Evolutionary conservation across 2,113 vertebrate species (phyloP), one percentile per base, ranked within the genome.

Genomic region (Crotalus helleri): DNA sequence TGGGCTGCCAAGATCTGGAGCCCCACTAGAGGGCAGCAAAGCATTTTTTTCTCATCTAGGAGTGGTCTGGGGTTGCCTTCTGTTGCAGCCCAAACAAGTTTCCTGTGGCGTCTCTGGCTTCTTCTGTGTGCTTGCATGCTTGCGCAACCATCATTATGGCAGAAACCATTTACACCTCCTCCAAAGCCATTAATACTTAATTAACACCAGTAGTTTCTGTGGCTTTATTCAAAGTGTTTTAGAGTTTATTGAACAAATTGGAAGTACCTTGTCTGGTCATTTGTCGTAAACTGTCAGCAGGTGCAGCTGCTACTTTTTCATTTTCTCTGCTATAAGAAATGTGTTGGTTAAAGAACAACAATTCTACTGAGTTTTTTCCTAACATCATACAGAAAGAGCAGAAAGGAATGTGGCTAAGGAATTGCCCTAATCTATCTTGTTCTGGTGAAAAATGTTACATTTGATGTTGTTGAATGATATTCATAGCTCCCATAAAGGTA

Each of bases 121-220:
- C n/a, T 59, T 51, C 69, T 85, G 59, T 85, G 53, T 87, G 89
- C 74, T 90, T 29, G 88, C 51, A 87, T 54, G 74, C 81, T 57
- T 85, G 69, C 86, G 44, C n/a, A 51, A 33, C 88, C 58, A 49
- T 55, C 92, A 87, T 90, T 93, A 87, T 87, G 81, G 88, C 89
- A 90, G 44, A 55, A 93, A 49, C 92, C 92, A 86, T 90, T 90
- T 64, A 93, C 92, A 93, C 92, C 92, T 93, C 92, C 89, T 90
- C 92, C 89, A 87, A 93, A 90, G n/a, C 89, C 88, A 93, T 90
- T 93, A 90, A 93, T 93, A 90, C 89, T 93, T 93, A 81, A 93
- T 93, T 90, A 93, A 93, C 92, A 93, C 88, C 81, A 90, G 55
- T 53, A 90, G 89, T 90, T 64, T 93, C 88, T 90, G 92, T 61